Evolutionary conservation across 2,888 invertebrate species (phyloP).

Genomic region (Agonum fuliginosum): DNA sequence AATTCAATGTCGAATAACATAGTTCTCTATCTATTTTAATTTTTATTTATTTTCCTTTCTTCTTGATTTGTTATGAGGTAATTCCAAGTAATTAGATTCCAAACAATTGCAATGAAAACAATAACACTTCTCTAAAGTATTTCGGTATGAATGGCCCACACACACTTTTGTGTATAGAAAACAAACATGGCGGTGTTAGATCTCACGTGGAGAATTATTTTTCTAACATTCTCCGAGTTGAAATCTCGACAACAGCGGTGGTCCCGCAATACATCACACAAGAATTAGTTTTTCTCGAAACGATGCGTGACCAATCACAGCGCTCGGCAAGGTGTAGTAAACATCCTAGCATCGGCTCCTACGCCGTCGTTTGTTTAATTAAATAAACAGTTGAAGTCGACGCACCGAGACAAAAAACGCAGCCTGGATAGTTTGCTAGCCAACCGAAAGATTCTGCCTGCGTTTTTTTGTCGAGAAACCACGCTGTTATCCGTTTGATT

Average conservation of each 20-base stretch:
- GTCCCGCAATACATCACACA: constrained; percentile 52
- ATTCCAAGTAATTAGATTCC: no score
- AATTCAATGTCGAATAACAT: no score
- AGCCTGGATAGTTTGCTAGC: constrained; percentile 22
- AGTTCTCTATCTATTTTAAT: no score
- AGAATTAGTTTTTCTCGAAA: constrained; percentile 65
- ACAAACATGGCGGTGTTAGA: constrained; percentile 14
- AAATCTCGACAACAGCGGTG: constrained; percentile 7
- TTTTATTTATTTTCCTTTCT: no score
- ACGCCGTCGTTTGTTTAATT: constrained; percentile 31
- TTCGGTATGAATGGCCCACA: constrained; percentile 15
- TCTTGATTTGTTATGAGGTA: no score
- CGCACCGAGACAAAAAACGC: constrained; percentile 35
- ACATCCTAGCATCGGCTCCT: constrained; percentile 28
- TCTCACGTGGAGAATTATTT: constrained; percentile 32
- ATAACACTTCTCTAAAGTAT: not conserved
- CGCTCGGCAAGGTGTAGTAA: constrained; percentile 44
- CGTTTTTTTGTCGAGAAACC: constrained; percentile 3
- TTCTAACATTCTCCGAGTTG: constrained; percentile 20
- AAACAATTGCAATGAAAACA: not conserved
- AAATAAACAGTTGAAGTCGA: constrained; percentile 43
- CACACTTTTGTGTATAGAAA: constrained; percentile 7
- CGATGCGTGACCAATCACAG: constrained; percentile 64
- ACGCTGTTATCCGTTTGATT: constrained; percentile 41
- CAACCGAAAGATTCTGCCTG: constrained; percentile 28